Evolutionary conservation across 92 coral and sea anemone species (phyloP), one percentile per base, ranked within the genome.

Genomic region (Epizoanthus rinbou): DNA sequence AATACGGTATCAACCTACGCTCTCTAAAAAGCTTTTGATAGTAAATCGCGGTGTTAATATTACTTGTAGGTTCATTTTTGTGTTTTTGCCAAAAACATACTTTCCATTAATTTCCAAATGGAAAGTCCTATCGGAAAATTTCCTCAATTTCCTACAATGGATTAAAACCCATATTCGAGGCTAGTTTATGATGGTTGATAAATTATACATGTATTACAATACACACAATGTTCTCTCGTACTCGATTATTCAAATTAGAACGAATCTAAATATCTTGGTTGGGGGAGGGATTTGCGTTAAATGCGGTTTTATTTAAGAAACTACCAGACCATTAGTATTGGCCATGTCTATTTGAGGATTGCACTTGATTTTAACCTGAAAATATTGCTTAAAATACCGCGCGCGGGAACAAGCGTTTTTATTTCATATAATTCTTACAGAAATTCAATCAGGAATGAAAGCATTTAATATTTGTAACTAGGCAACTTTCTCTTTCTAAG

Each of bases 301-400:
- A 57, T 57, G 81, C 81, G 81, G 81, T 75, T 57, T 75, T 31
- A 33, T 75, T 75, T 56, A 57, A 75, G 80, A 56, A 78, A 60
- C 69, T 59, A 59, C 14, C 25, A 23, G 53, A 18, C 35, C 53
- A 35, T 43, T 62, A 78, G 82, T 37, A 62, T 37, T 24, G 43
- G 72, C 6, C 24, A 62, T 28, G n/a, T 62, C 22, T 19, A 23
- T 63, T 62, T 60, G 50, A 62, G 59, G 50, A 37, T 63, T 78
- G 25, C 57, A 78, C 69, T 78, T 62, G 59, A 78, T 18, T 13
- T 69, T 15, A 78, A 47, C 70, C 64, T 58, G 7, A 60, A 78
- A 78, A 78, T 39, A 63, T 78, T 35, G 82, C 58, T 41, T 18
- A 78, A 62, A 78, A 78, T 50, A 78, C 19, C 23, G 52, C 25